These are phyloP conservation scores for Selene dorsalis DNA, from an alignment of 2,797 vertebrate species.

Conservation along the genomic window DNA sequence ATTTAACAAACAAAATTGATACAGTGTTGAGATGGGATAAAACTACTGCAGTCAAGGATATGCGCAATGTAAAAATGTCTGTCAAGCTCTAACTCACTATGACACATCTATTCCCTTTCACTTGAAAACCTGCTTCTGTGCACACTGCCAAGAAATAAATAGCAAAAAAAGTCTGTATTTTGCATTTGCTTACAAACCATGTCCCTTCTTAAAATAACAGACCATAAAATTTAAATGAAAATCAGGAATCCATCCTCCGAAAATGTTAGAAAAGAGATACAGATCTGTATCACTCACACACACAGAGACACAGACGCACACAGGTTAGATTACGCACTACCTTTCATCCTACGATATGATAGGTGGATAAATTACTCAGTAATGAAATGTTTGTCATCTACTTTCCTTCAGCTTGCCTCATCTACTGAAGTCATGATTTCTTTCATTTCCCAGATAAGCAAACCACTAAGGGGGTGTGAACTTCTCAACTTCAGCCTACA, in stretches of 20 bases:
- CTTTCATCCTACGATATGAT: not conserved
- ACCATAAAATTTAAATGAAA: constrained; percentile 7
- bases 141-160: not conserved
- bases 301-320: not conserved
- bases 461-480: not conserved
- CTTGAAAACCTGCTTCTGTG: not conserved
- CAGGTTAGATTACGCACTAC: not conserved
- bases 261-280: not conserved
- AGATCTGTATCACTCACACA: constrained; percentile 1
- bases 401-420: not conserved
- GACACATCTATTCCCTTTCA: not conserved
- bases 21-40: not conserved
- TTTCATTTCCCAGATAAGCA: not conserved
- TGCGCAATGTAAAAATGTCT: not conserved
- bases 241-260: not conserved
- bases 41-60: not conserved
- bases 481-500: not conserved
- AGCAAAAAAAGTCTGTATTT: not conserved
- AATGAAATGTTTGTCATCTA: constrained; percentile 2
- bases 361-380: not conserved
- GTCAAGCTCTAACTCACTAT: not conserved
- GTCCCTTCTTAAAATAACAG: constrained; percentile 9
- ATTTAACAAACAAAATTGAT: not conserved
- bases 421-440: not conserved
- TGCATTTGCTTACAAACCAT: constrained; percentile 13